Evolutionary conservation across 2,113 vertebrate genomes (phyloP), one percentile per base, ranked within the genome.

Genomic region (Centrocercus urophasianus): DNA sequence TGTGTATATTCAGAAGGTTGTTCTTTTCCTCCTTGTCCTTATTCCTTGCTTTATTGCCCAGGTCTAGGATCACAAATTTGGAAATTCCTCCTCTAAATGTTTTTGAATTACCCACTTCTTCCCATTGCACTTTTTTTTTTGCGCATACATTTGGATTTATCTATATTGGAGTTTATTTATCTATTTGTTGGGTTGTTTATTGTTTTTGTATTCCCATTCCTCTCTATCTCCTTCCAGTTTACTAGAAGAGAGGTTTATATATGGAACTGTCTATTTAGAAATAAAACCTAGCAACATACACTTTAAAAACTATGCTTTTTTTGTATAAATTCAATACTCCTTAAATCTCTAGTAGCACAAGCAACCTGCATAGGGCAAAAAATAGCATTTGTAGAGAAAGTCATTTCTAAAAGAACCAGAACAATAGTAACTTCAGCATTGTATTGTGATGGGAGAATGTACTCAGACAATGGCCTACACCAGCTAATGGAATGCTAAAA

Each of bases 401-500:
- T 2, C 10, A 9, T 45, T 40, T 86, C 20, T 45, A 6, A 19
- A 30, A 72, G 24, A 22, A 79, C 42, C 10, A 32, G 56, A 78
- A 8, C 25, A 82, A 43, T 28, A 63, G 60, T 9, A 42, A 6
- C 63, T 89, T 40, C 57, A 89, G 56, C 40, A 12, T 15, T 7
- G 42, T 42, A 5, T 1, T 54, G 64, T 21, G 72, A 6, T 24
- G 19, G 42, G 22, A 38, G 8, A 85, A 43, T 34, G 45, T 10
- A 1, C n/a, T 16, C 30, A 25, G 16, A 34, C 73, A 36, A 7
- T 21, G 3, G 1, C 47, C 47, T 52, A 4, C 3, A 2, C 34
- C 85, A 48, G 13, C 67, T 54, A 30, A 57, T 7, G 45, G 54
- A n/a, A 30, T 47, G 48, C 20, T 69, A 40, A 69, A 76, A 87